Evolutionary conservation across 2,113 vertebrate genomes (phyloP), one percentile per base, ranked within the genome.

Genomic region (Xenus cinereus): DNA sequence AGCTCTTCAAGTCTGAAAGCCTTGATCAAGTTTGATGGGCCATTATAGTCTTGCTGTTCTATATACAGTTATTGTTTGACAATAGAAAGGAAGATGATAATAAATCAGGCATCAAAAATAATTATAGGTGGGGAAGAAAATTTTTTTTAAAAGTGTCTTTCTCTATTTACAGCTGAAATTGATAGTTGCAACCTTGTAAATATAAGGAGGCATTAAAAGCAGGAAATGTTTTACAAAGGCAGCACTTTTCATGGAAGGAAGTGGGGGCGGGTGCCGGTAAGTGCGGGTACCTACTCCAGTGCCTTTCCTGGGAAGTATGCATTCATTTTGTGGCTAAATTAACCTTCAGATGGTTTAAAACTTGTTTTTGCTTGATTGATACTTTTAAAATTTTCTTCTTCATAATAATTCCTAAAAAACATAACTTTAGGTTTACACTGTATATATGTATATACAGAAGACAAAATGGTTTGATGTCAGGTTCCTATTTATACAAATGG

Each of bases 21-120:
- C 54, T 79, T 88, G 41, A 9, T 21, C 45, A 53, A 76, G 54
- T 24, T 4, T 4, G 37, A 32, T 0, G 0, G 37, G 63, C 30
- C 22, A 2, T 60, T 83, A 39, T 35, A 35, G 33, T 27, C 66
- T 60, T 75, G 33, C 39, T 51, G 48, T 35, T 87, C 43, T 82
- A 43, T 9, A 14, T 39, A 39, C 11, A 28, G 20, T 37, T 63
- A 23, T 59, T 84, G 53, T 62, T 37, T 74, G 60, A 59, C 32
- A 75, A 9, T 22, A 73, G 59, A 83, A 60, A 20, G 11, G 37
- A 90, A 64, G 35, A 21, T 66, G 35, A 17, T 66, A 64, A 84
- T 63, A 71, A 57, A 75, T n/a, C 27, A 62, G 6, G 23, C 23
- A 57, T 59, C 0, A 39, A 57, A 19, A 43, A 75, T 45, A 56